Evolutionary conservation across 2,888 invertebrate genomes (phyloP).

Genomic region (Arctia plantaginis): DNA sequence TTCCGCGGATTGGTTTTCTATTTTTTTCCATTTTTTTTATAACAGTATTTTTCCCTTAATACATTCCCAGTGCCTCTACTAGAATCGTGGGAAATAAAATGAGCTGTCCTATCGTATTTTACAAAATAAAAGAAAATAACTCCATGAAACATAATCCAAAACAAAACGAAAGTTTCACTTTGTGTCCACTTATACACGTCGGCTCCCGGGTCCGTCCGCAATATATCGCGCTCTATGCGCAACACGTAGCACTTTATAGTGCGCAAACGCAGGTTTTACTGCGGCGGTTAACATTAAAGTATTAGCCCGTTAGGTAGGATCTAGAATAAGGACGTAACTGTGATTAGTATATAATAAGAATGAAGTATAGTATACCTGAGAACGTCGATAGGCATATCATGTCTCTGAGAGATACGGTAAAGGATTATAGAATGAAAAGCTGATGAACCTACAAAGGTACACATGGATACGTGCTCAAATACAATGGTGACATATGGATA

Average conservation of each 20-base stretch:
- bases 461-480: not conserved
- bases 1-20: not conserved
- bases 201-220: conserved; percentile 28
- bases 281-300: conserved; percentile 25
- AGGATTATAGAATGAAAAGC: not conserved
- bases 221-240: conserved; percentile 23
- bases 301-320: conserved; percentile 16
- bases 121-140: conserved; percentile 27
- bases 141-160: conserved; percentile 42
- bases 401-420: not conserved
- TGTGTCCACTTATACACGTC: conserved; percentile 40
- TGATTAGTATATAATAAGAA: conserved; percentile 20
- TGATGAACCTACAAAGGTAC: not conserved
- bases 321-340: conserved; percentile 15
- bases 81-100: conserved; percentile 14
- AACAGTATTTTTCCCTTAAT: not conserved
- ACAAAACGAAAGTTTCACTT: conserved; percentile 29
- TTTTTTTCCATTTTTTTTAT: not conserved
- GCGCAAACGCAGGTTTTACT: conserved; percentile 23
- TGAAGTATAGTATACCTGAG: not conserved
- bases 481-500: not conserved
- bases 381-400: not conserved
- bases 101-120: conserved; percentile 13
- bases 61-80: not conserved
- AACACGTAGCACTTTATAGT: conserved; percentile 28